Evolutionary conservation across 2,888 invertebrate genomes (phyloP), one percentile per base, ranked within the genome.

Genomic region (Gortyna flavago): DNA sequence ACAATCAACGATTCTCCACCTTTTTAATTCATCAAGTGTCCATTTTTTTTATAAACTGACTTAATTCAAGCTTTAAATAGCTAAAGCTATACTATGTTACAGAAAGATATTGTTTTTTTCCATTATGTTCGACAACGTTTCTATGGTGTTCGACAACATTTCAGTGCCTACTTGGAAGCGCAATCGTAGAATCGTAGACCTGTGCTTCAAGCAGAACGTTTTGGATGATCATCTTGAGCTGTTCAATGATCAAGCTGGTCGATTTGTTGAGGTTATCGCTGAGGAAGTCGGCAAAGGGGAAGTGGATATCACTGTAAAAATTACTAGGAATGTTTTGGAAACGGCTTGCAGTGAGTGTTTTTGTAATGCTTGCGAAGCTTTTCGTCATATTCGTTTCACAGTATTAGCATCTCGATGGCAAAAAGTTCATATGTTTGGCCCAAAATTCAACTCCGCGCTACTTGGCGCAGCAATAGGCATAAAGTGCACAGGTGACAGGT

Each of bases 141-240:
- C 0, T 25, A 38, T 35, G 3, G 18, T 67, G 21, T 59, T 41
- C 13, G 75, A 32, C 16, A 75, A 51, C 54, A 54, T 86, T 87
- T 38, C 38, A 90, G 90, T 85, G 2, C 73, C 81, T 6, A 64
- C 41, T 11, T 90, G 90, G 90, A 90, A 88, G 72, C 83, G 76
- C 6, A 87, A 86, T 70, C 75, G 90, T 25, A 78, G 87, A 9
- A 74, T 90, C 7, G 1, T 84, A 64, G 88, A 89, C 59, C 48
- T 85, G 9, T 84, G 86, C 4, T 90, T 90, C 70, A 89, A 87
- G n/a, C 84, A 85, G 62, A 64, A 86, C 1, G 25, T 90, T 3
- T 44, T 90, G 13, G 80, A 90, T 9, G 73, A 80, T 0, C 88
- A 89, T 51, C 62, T 89, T 13, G 77, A 80, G 9, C 11, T 89